phyloP scores from a whole-genome alignment of 2,797 vertebrate genomes.

The Echiichthys vipera region DNA sequence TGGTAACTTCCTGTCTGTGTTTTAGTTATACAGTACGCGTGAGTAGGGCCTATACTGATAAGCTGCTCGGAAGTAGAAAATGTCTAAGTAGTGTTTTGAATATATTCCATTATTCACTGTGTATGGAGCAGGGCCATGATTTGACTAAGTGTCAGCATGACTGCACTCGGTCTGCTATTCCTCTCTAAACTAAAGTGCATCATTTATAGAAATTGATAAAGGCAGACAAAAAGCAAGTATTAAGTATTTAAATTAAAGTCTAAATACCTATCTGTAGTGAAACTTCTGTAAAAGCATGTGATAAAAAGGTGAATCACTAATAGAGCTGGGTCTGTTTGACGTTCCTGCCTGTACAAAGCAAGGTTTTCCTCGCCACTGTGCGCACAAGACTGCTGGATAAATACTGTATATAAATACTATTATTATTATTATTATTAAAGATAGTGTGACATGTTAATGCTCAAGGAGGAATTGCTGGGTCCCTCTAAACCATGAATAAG shows the following conservation, averaged over 20 bases:
- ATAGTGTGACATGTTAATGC: no score
- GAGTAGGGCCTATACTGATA: neutral
- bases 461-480: no score
- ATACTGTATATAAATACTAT: no score
- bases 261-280: neutral
- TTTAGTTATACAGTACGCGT: no score
- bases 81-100: conserved; percentile 2
- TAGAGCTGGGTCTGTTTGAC: no score
- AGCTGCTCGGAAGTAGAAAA: neutral
- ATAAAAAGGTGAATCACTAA: neutral
- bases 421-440: no score
- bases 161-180: neutral
- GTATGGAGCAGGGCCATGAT: neutral
- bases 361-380: no score
- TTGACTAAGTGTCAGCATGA: neutral
- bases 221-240: neutral
- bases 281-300: neutral
- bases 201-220: neutral
- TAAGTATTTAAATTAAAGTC: neutral
- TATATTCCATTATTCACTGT: conserved; percentile 4
- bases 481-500: no score
- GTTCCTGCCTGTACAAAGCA: no score
- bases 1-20: no score
- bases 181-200: neutral
- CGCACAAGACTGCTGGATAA: no score